Conservation (phyloP, 1,140 invertebrate species). For the Nixonia krombeini region DNA sequence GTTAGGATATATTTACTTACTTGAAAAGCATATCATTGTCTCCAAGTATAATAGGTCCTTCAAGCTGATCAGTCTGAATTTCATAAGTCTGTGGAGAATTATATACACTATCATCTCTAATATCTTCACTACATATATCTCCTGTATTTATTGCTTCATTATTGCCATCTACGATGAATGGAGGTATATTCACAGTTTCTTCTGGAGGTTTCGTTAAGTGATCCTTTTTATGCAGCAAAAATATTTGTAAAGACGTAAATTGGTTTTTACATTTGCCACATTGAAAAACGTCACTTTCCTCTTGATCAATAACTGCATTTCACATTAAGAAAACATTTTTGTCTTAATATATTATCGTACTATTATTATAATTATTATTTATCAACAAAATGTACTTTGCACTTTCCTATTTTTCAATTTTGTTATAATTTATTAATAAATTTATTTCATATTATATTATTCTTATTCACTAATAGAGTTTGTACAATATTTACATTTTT, state of each 20-base stretch:
- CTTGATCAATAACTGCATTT: constrained; percentile 64
- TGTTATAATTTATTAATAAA: too few species aligned
- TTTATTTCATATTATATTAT: too few species aligned
- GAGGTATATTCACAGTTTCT: constrained; percentile 62
- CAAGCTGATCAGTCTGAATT: constrained; percentile 57
- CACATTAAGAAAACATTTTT: not conserved
- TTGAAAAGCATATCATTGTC: constrained; percentile 68
- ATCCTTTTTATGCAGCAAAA: constrained; percentile 76
- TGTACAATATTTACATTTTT: too few species aligned
- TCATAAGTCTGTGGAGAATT: constrained; percentile 60
- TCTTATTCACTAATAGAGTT: too few species aligned
- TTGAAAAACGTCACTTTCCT: constrained; percentile 79
- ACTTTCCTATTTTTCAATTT: too few species aligned
- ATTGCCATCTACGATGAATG: constrained; percentile 62
- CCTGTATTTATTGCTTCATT: constrained; percentile 54
- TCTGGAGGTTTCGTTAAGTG: constrained; percentile 60
- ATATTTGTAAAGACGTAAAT: constrained; percentile 74
- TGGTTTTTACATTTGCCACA: constrained; percentile 80
- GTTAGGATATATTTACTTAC: too few species aligned
- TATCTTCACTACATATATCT: constrained; percentile 50
- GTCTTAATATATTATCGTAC: constrained; percentile 1
- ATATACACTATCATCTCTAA: constrained; percentile 36
- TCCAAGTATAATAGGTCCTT: constrained; percentile 66
- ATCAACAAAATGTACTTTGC: not conserved
- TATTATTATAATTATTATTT: too few species aligned